Evolutionary conservation across 2,113 vertebrate species (phyloP).

Genomic region (Myiagra hebetior): DNA sequence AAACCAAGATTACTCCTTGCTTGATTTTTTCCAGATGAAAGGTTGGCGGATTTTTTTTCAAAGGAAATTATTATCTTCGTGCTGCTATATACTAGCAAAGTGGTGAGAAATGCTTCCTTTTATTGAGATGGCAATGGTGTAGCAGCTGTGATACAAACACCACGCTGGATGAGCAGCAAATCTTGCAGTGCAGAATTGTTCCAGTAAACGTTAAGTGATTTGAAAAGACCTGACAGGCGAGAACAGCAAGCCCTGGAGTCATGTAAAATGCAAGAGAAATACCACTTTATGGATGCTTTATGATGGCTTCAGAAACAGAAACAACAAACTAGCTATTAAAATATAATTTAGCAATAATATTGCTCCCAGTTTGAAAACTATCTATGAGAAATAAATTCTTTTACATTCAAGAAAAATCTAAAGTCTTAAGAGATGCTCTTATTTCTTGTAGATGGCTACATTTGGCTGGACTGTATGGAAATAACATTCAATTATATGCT

Average conservation of each 20-base stretch:
- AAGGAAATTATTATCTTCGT: conserved; percentile 55
- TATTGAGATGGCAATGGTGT: conserved; percentile 64
- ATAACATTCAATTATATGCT: conserved; percentile 63
- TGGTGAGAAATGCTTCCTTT: conserved; percentile 59
- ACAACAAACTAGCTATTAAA: conserved; percentile 71
- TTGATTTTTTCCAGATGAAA: conserved; percentile 45
- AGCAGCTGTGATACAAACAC: conserved; percentile 73
- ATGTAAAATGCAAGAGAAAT: conserved; percentile 92
- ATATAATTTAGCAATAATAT: conserved; percentile 61
- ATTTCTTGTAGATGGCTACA: conserved; percentile 29
- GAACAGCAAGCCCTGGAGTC: conserved; percentile 87
- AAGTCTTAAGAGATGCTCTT: not conserved
- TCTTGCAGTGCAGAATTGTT: conserved; percentile 79
- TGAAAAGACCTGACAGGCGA: conserved; percentile 92
- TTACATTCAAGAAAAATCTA: not conserved
- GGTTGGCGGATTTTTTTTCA: conserved; percentile 31
- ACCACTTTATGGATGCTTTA: conserved; percentile 74
- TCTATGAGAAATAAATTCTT: conserved; percentile 17
- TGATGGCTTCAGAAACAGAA: conserved; percentile 72
- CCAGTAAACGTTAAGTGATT: conserved; percentile 85
- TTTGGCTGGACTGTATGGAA: conserved; percentile 31
- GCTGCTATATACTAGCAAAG: conserved; percentile 40
- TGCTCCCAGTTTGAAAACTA: conserved; percentile 25
- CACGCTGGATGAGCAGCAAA: conserved; percentile 77
- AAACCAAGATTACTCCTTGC: not conserved